phyloP scores from a whole-genome alignment of 2,888 invertebrate genomes.

The Lydus trimaculatus region DNA sequence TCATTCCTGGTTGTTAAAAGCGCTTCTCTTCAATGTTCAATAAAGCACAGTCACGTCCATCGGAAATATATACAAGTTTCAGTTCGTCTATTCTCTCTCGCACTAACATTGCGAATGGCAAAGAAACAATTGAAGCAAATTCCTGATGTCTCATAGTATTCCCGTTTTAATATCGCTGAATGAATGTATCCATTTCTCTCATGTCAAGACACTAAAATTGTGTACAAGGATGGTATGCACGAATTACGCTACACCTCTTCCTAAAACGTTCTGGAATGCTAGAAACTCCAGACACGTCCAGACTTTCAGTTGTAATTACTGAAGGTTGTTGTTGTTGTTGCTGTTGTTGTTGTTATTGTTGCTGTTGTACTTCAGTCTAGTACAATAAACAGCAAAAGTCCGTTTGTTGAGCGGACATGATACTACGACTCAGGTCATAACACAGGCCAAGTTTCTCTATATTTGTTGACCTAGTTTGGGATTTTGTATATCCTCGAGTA shows the following conservation, averaged over 20 bases:
- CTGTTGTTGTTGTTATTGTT: neutral
- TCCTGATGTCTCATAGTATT: conserved; percentile 51
- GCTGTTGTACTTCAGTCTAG: conserved; percentile 48
- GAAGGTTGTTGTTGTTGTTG: conserved; percentile 45
- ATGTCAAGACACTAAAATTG: conserved; percentile 43
- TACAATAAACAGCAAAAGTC: conserved; percentile 51
- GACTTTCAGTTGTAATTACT: conserved; percentile 57
- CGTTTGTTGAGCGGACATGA: conserved; percentile 27
- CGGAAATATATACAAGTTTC: conserved; percentile 37
- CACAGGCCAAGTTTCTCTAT: conserved; percentile 13
- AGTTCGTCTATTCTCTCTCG: neutral
- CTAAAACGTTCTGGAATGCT: conserved; percentile 52
- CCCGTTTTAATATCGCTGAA: conserved; percentile 53
- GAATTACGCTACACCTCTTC: conserved; percentile 50
- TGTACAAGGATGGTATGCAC: conserved; percentile 48
- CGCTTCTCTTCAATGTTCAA: conserved; percentile 40
- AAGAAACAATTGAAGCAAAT: conserved; percentile 52
- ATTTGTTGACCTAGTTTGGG: conserved; percentile 19
- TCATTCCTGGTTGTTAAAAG: conserved; percentile 35
- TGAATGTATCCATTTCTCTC: conserved; percentile 57
- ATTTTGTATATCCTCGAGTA: neutral
- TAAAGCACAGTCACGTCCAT: conserved; percentile 45
- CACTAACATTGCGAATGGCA: conserved; percentile 28
- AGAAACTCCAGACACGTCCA: conserved; percentile 58
- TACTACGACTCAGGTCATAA: conserved; percentile 26